Base-by-base conservation (phyloP, 2,797 vertebrate genomes). In the Sphaeramia orbicularis region DNA sequence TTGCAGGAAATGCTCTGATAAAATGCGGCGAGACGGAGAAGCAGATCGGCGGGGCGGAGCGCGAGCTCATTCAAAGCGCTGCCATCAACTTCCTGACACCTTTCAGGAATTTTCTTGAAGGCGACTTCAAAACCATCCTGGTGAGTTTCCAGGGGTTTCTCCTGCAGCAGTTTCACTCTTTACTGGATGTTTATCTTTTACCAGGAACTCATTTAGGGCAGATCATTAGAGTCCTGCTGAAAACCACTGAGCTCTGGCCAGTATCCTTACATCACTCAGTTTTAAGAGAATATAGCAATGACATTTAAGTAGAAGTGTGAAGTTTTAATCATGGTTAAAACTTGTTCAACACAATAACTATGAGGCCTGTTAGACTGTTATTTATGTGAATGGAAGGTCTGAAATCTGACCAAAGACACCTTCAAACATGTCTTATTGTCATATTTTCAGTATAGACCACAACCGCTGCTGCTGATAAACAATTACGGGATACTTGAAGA, bases 11-110 rank as follows among this genome's bases (percentile, higher is more conserved):
- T 49, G 96, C 98, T 62, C 93, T 99, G 80, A 95, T 96, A 85
- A 99, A 99, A 91, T 98, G 97, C 64, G 98, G 98, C 38, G 98
- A 99, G 94, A 96, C 97, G 0, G 94, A 99, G 91, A 98, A 96
- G 77, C 94, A 96, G 92, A 96, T 99, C 63, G 98, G 96, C 58
- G 95, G 95, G 14, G 98, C 98, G 7, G 96, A 98, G 90, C 93
- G 96, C 80, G 98, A 99, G 87, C 90, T 99, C 38, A 97, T 99
- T 91, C 97, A 99, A 68, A 95, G 95, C 52, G 90, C 96, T 42
- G 97, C 97, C 78, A 97, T 97, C 90, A 98, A 98, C 91, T 99
- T 99, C 89, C 96, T 99, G 65, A 98, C 97, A 58, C 98, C 98
- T 21, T 94, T 99, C 86, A 94, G 96, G 88, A 99, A 99, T 88